phyloP scores from a whole-genome alignment of 2,113 vertebrate species.

The Oreochromis aureus region DNA sequence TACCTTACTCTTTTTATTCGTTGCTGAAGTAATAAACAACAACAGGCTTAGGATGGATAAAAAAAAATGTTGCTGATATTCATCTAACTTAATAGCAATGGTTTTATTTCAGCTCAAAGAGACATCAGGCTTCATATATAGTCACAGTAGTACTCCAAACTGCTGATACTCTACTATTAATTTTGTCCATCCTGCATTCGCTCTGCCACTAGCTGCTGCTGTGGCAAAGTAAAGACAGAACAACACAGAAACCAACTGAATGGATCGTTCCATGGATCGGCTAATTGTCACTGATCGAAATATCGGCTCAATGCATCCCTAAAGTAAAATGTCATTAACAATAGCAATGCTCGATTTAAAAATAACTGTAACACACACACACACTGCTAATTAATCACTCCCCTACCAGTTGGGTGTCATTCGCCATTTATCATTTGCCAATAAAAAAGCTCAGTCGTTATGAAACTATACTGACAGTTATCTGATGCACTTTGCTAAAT shows the following conservation, averaged over 20 bases:
- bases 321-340: background rate
- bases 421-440: background rate
- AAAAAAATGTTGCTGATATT: background rate
- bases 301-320: background rate
- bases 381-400: background rate
- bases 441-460: background rate
- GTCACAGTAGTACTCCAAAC: background rate
- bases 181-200: background rate
- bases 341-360: background rate
- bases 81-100: background rate
- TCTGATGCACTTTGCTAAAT: background rate
- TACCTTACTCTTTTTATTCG: accelerated
- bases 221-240: background rate
- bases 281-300: background rate
- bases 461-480: background rate
- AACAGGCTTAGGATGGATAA: background rate
- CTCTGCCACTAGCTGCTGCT: background rate
- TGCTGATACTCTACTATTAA: background rate
- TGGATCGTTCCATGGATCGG: background rate
- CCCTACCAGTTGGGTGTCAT: background rate
- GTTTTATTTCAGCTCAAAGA: background rate
- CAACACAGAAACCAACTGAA: accelerated
- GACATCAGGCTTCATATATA: background rate
- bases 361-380: background rate
- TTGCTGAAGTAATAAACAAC: background rate